These are phyloP conservation scores for Phrynocephalus versicolor DNA, from an alignment of 2,113 vertebrate genomes.

Conservation along the genomic window DNA sequence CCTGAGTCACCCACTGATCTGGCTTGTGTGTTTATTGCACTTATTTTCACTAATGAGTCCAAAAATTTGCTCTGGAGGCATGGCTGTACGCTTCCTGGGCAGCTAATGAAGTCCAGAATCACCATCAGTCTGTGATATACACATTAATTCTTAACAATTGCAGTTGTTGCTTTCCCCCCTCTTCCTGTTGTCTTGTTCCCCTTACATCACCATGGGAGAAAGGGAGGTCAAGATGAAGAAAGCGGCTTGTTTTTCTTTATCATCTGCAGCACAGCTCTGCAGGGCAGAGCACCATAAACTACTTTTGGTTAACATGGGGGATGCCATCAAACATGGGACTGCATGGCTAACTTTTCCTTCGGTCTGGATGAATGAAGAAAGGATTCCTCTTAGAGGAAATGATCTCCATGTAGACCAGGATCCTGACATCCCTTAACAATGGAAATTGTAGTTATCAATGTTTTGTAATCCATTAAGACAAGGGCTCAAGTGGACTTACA, in stretches of 20 bases:
- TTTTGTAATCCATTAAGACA: neutral
- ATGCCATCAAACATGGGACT: neutral
- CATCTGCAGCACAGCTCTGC: neutral
- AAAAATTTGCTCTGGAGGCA: neutral
- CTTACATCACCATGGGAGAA: neutral
- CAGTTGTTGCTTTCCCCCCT: too few relatives aligned
- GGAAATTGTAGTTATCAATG: neutral
- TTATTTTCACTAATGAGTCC: neutral
- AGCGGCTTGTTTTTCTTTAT: neutral
- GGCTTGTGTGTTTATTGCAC: neutral
- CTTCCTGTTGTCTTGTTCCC: neutral
- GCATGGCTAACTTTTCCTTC: neutral
- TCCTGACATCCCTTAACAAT: neutral
- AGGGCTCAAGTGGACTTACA: neutral
- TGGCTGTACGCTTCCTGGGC: neutral
- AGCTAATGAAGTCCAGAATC: neutral
- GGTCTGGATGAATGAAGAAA: neutral
- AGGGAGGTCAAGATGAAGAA: neutral
- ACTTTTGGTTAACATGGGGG: neutral
- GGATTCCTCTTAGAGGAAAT: neutral
- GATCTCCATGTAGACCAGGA: neutral
- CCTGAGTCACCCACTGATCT: neutral
- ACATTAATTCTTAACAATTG: neutral
- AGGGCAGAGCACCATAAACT: too few relatives aligned
- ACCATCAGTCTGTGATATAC: neutral